These are phyloP conservation scores for Ochotona princeps DNA, from an alignment of 2,113 vertebrate genomes.

Conservation along the genomic window DNA sequence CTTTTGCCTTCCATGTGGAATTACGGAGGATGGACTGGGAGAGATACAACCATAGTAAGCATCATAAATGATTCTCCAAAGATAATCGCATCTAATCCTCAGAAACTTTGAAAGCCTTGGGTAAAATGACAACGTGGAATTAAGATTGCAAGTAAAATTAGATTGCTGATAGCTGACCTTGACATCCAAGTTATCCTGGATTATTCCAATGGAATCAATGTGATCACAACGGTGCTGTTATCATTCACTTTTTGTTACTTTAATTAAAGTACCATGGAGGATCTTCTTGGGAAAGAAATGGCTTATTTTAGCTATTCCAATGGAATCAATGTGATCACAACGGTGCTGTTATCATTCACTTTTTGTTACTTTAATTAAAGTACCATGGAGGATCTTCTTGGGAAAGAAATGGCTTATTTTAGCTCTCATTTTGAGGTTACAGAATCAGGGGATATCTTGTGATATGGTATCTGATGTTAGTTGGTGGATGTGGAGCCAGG, in stretches of 20 bases:
- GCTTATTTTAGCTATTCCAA: no score
- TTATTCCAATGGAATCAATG: background rate
- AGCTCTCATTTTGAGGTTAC: no score
- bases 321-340: background rate
- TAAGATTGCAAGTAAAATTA: background rate
- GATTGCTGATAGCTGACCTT: background rate
- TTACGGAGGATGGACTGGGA: background rate
- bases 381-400: no score
- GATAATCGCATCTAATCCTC: background rate
- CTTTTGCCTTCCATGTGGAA: background rate
- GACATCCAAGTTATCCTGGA: background rate
- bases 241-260: no score
- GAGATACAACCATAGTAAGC: background rate
- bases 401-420: no score
- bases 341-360: no score
- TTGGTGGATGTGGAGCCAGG: no score
- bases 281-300: no score
- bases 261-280: no score
- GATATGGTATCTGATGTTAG: no score
- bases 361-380: no score
- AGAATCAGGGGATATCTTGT: no score
- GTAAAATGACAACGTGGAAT: background rate
- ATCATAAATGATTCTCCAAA: background rate
- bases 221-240: background rate
- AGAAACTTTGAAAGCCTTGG: background rate